These are phyloP conservation scores for Calcarius ornatus DNA, from an alignment of 2,113 vertebrate genomes.

Conservation along the genomic window DNA sequence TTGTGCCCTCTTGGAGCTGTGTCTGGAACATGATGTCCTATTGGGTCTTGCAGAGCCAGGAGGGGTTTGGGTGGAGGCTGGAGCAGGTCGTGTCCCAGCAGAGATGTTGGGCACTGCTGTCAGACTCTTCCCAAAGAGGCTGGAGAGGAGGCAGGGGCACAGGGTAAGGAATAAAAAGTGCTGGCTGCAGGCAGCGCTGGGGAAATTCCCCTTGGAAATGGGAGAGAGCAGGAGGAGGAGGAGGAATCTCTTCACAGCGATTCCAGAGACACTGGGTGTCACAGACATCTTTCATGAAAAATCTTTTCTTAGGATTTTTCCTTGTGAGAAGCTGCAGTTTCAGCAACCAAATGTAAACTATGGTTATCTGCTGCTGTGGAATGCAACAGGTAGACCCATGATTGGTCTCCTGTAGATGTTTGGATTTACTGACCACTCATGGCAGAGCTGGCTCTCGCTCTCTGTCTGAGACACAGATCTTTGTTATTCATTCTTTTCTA, in stretches of 20 bases:
- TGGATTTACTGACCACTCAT: no score
- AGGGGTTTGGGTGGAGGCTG: background rate
- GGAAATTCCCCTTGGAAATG: rapidly evolving
- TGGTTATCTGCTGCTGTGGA: no score
- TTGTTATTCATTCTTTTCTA: no score
- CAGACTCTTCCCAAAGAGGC: rapidly evolving
- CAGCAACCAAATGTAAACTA: no score
- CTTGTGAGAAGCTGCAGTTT: no score
- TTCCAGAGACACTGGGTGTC: background rate
- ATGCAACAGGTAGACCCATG: no score
- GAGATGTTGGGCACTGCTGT: background rate
- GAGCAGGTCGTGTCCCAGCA: background rate
- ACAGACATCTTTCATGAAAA: no score
- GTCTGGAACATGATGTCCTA: background rate
- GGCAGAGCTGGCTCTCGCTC: no score
- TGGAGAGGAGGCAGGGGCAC: no score
- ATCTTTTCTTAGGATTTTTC: no score
- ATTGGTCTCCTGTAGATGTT: no score
- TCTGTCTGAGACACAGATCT: no score
- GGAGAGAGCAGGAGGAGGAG: background rate
- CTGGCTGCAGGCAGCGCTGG: rapidly evolving
- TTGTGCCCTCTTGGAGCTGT: background rate
- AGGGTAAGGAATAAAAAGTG: background rate
- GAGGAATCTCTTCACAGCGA: background rate
- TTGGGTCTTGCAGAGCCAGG: background rate